These are phyloP conservation scores for Phrynosoma platyrhinos DNA, from an alignment of 2,113 vertebrate species.

Conservation along the genomic window DNA sequence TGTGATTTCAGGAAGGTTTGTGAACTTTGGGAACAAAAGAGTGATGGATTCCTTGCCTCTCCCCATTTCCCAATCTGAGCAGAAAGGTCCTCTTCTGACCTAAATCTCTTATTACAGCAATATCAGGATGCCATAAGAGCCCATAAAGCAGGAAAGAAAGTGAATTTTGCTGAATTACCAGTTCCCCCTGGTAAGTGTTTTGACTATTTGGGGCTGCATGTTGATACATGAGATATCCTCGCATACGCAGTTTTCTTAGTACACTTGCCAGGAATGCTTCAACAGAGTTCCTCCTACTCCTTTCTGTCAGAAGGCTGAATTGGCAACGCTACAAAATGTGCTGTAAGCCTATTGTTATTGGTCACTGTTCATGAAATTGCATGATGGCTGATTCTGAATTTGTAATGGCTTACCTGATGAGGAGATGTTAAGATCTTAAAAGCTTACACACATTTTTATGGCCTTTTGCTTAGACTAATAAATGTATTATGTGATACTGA, in stretches of 20 bases:
- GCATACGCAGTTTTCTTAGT: not conserved
- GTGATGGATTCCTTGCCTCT: not conserved
- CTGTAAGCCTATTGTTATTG: not conserved
- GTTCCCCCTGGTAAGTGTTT: slow-evolving; percentile 88
- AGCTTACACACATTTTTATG: not conserved
- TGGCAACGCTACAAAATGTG: slow-evolving; percentile 1
- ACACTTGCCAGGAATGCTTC: not conserved
- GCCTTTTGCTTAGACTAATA: not conserved
- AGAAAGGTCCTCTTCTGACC: slow-evolving; percentile 39
- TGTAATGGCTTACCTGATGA: not conserved
- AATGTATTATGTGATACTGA: not conserved
- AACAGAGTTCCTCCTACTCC: slow-evolving; percentile 3
- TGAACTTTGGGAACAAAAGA: not conserved
- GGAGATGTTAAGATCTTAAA: not conserved
- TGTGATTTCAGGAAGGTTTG: not conserved
- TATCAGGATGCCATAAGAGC: slow-evolving; percentile 92
- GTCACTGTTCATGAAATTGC: not conserved
- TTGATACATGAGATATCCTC: not conserved
- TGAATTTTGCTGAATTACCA: slow-evolving; percentile 91
- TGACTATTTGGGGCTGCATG: not conserved
- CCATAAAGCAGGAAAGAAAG: slow-evolving; percentile 87
- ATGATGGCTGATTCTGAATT: not conserved
- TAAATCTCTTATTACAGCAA: slow-evolving; percentile 83
- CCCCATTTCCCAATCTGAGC: not conserved
- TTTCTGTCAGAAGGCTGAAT: slow-evolving; percentile 9